Evolutionary conservation across 2,888 invertebrate genomes (phyloP).

Genomic region (Latheticus oryzae): DNA sequence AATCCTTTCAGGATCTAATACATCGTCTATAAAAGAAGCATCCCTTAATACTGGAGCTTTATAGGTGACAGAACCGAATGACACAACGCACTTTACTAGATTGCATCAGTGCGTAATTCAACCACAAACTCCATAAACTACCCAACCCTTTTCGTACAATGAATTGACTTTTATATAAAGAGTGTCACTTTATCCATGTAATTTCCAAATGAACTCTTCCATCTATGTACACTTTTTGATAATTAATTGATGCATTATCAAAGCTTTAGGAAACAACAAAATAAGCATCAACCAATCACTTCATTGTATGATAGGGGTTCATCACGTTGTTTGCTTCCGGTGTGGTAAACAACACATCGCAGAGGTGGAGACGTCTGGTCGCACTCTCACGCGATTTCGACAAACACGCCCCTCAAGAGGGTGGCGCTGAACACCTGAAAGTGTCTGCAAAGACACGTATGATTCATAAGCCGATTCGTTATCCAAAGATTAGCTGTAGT

Average conservation of each 20-base stretch:
- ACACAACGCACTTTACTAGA: slow-evolving; percentile 51
- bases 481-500: too few relatives aligned
- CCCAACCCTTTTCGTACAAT: slow-evolving; percentile 44
- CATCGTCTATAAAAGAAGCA: slow-evolving; percentile 25
- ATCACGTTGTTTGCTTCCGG: slow-evolving; percentile 41
- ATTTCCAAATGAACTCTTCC: too few relatives aligned
- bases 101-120: slow-evolving; percentile 47
- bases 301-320: slow-evolving; percentile 37
- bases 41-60: slow-evolving; percentile 30
- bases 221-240: neutral
- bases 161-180: slow-evolving; percentile 40
- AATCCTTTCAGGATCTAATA: too few relatives aligned
- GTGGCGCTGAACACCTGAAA: slow-evolving; percentile 16
- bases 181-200: slow-evolving; percentile 31
- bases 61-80: slow-evolving; percentile 44
- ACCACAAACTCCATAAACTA: slow-evolving; percentile 35
- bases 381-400: slow-evolving; percentile 38
- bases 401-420: slow-evolving; percentile 31
- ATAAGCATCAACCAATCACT: slow-evolving; percentile 39
- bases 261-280: slow-evolving; percentile 30
- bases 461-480: slow-evolving; percentile 38
- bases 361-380: slow-evolving; percentile 38
- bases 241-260: slow-evolving; percentile 1
- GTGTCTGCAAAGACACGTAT: slow-evolving; percentile 17
- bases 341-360: slow-evolving; percentile 41